Percentiles rank a stretch among this genome's conserved stretches.
Evolutionary conservation across 2,888 invertebrate species (phyloP).

Genomic region (Notocelia uddmanniana): DNA sequence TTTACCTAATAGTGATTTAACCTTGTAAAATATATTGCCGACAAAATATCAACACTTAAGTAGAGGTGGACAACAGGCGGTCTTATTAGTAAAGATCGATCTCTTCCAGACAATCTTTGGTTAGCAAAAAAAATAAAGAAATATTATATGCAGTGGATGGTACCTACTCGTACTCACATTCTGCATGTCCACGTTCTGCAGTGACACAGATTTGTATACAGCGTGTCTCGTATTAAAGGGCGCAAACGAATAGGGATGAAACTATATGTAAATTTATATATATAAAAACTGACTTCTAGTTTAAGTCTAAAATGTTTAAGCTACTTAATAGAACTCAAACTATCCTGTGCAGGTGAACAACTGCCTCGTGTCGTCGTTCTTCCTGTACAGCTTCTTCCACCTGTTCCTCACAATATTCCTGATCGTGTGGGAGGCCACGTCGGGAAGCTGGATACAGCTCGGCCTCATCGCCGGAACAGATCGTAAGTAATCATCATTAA

Average conservation of each 20-base stretch:
- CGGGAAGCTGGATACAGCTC: conserved; percentile 75
- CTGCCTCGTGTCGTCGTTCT: conserved; percentile 76
- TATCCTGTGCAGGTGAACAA: conserved; percentile 69
- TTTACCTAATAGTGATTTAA: too few relatives aligned
- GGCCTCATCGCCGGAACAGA: conserved; percentile 72
- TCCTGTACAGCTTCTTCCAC: conserved; percentile 79
- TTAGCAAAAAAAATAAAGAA: too few relatives aligned
- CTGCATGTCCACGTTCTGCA: too few relatives aligned
- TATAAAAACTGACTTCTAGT: too few relatives aligned
- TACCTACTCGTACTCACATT: too few relatives aligned
- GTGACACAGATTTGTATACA: neutral
- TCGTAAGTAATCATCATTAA: conserved; percentile 68
- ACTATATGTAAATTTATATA: neutral
- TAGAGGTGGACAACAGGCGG: too few relatives aligned
- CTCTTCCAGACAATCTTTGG: too few relatives aligned
- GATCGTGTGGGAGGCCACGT: conserved; percentile 75
- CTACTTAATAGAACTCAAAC: neutral
- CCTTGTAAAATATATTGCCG: too few relatives aligned
- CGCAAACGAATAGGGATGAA: neutral
- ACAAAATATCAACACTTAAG: too few relatives aligned
- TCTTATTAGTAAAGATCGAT: too few relatives aligned
- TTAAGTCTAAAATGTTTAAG: too few relatives aligned
- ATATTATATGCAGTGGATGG: too few relatives aligned
- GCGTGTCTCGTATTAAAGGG: neutral
- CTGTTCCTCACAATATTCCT: conserved; percentile 75